Evolutionary conservation across 2,888 invertebrate species (phyloP), one percentile per base, ranked within the genome.

Genomic region (Petrolisthes cinctipes): DNA sequence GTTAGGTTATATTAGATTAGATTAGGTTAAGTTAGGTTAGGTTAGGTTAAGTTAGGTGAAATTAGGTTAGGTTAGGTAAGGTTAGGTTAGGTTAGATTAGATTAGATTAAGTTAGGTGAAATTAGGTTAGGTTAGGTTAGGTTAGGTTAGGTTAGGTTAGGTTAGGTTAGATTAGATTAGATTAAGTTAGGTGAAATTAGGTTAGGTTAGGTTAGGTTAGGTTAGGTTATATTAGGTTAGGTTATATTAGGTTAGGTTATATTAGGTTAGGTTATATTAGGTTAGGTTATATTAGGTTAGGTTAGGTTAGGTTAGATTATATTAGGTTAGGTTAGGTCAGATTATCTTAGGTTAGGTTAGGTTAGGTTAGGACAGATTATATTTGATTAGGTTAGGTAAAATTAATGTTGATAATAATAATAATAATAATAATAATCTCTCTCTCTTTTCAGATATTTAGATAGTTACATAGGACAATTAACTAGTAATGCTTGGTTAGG

Each of bases 231-330:
- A n/a, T n/a, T n/a, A n/a, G n/a, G n/a, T n/a, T n/a, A n/a, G n/a
- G n/a, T n/a, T n/a, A n/a, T n/a, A n/a, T n/a, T n/a, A n/a, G n/a
- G n/a, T n/a, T n/a, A n/a, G n/a, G n/a, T n/a, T n/a, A n/a, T n/a
- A n/a, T n/a, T n/a, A n/a, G n/a, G n/a, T n/a, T n/a, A n/a, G n/a
- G n/a, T n/a, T n/a, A n/a, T n/a, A n/a, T n/a, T n/a, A n/a, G n/a
- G n/a, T n/a, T n/a, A 73, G 73, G 78, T 78, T 78, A 78, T 23
- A n/a, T 78, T 78, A 54, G 79, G 56, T 79, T 54, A 54, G 79
- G 54, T 54, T 54, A 79, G 53, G 54, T 79, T 54, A 79, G 56
- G 54, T 79, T 54, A 79, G 54, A 5, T 79, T 51, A 79, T 53
- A 5, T 79, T 54, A 53, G 53, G 79, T 79, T 79, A 79, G 54